phyloP scores from a whole-genome alignment of 2,888 invertebrate genomes.

The Acanthococcus lagerstroemiae region DNA sequence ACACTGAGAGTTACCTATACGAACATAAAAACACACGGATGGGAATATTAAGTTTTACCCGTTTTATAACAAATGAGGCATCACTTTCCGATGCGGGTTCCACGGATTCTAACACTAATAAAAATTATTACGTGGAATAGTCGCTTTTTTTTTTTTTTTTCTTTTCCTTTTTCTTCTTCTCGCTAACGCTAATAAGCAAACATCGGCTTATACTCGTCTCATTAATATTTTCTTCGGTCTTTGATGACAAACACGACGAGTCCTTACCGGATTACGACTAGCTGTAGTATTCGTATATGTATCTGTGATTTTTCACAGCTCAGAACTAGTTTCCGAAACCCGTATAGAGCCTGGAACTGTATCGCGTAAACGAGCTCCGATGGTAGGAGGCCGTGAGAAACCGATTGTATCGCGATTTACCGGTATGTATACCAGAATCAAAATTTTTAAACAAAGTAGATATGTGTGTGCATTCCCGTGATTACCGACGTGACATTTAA shows the following conservation, averaged over 20 bases:
- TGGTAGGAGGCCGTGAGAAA: slow-evolving; percentile 30
- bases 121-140: slow-evolving; percentile 27
- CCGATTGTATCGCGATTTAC: slow-evolving; percentile 31
- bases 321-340: slow-evolving; percentile 26
- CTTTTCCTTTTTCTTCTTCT: neutral
- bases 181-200: slow-evolving; percentile 24
- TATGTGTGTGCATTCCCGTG: neutral
- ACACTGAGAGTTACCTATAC: neutral
- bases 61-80: slow-evolving; percentile 31
- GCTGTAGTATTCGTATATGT: too few species aligned
- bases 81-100: slow-evolving; percentile 31
- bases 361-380: slow-evolving; percentile 14
- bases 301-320: slow-evolving; percentile 29
- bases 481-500: slow-evolving; percentile 12
- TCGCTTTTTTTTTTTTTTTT: slow-evolving; percentile 1
- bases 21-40: slow-evolving; percentile 23
- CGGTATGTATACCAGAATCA: slow-evolving; percentile 19
- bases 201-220: slow-evolving; percentile 27
- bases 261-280: slow-evolving; percentile 24
- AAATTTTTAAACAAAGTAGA: slow-evolving; percentile 15
- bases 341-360: slow-evolving; percentile 19
- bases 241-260: slow-evolving; percentile 28
- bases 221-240: slow-evolving; percentile 24
- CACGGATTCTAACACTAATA: slow-evolving; percentile 29
- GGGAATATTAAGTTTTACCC: slow-evolving; percentile 30